Base-by-base conservation (phyloP, 2,113 vertebrate species). In the Pachycephala philippinensis region DNA sequence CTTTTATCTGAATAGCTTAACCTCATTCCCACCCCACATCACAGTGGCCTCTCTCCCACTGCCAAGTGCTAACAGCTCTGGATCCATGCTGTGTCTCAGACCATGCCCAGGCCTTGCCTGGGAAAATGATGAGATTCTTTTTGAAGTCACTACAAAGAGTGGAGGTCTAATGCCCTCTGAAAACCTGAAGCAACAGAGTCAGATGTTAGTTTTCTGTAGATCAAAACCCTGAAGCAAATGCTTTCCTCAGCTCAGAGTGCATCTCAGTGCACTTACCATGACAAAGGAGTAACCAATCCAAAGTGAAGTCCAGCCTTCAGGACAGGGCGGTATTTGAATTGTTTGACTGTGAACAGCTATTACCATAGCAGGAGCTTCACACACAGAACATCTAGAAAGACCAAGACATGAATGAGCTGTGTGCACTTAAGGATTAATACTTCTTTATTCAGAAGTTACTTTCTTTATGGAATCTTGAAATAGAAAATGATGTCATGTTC, bases 361-460 rank as follows among this genome's bases (percentile, higher is more conserved):
- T 84, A 99, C 99, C 99, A 99, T 99, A 79, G 99, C 99, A 23
- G 99, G 99, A 7, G 99, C 99, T 95, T 99, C 99, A 74, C 99
- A 99, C 35, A 99, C 99, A 4, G 98, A 94, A 60, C 99, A 99
- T 87, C 99, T 99, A 94, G 40, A 87, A 65, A 95, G 66, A 85
- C 18, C 11, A 89, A 78, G 59, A 33, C 17, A 42, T 8, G 31
- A 83, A 60, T 86, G 61, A 59, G 15, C 54, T 83, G 30, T 3
- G 3, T 20, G 13, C 4, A 53, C 28, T 26, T 26, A 18, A 61
- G 31, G 49, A 91, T 52, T 90, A 85, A 61, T 40, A 15, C 2
- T 68, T 76, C 8, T 33, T 37, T 64, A 85, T 89, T 42, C 47
- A 71, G 18, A 63, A 84, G 11, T 61, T 60, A 39, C 6, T 49